A percentile compares a stretch with the other conserved stretches of the same genome.
phyloP scores from a whole-genome alignment of 1,140 invertebrate species.

The Aphelenchoides fujianensis region DNA sequence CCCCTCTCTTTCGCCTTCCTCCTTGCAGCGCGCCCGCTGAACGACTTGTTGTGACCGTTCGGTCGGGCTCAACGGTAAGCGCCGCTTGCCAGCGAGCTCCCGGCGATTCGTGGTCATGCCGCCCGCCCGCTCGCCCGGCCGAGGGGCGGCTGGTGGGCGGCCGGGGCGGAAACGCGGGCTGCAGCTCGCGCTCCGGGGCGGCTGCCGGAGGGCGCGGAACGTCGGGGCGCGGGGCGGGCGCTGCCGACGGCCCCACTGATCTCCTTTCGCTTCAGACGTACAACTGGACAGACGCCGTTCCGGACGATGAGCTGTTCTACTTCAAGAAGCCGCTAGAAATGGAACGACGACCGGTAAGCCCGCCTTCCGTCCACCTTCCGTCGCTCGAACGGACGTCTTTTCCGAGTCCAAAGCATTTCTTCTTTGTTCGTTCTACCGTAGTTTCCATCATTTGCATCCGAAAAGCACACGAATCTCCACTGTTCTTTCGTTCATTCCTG shows the following conservation, averaged over 20 bases:
- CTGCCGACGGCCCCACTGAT: not conserved
- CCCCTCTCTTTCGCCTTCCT: no score
- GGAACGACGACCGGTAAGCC: conserved; percentile 66
- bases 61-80: no score
- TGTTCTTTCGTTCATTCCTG: not conserved
- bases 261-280: conserved; percentile 71
- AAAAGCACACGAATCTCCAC: no score
- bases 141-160: no score
- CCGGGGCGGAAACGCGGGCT: no score
- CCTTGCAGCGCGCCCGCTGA: no score
- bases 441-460: no score
- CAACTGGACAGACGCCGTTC: conserved; percentile 76
- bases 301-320: conserved; percentile 86
- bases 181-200: not conserved
- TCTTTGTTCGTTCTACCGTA: no score
- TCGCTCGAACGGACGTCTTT: not conserved
- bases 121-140: no score
- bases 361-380: no score
- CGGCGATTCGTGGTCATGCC: conserved; percentile 7
- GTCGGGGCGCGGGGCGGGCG: not conserved
- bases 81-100: conserved; percentile 4
- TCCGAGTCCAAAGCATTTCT: not conserved
- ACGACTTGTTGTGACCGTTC: no score
- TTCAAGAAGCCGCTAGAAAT: conserved; percentile 74
- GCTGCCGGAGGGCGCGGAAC: not conserved